These are phyloP conservation scores for Troides oblongomaculatus DNA, from an alignment of 2,888 invertebrate genomes.

Conservation along the genomic window DNA sequence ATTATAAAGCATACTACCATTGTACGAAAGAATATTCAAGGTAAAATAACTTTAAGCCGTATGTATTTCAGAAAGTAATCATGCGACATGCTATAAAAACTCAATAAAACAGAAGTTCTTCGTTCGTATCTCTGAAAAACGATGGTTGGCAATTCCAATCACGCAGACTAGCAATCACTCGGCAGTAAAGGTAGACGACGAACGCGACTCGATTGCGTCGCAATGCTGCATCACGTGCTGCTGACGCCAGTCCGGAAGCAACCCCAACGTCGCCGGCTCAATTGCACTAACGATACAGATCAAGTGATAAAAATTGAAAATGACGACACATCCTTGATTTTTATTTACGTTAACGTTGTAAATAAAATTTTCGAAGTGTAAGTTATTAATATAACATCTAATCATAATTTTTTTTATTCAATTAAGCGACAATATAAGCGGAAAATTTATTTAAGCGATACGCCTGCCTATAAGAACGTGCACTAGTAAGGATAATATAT, in stretches of 20 bases:
- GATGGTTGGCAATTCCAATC: slow-evolving; percentile 71
- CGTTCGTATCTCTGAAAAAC: slow-evolving; percentile 58
- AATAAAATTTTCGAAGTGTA: not conserved
- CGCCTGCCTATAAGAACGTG: too few relatives aligned
- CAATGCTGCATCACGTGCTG: slow-evolving; percentile 40
- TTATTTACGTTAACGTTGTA: not conserved
- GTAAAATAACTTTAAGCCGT: slow-evolving; percentile 2
- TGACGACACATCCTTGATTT: slow-evolving; percentile 3
- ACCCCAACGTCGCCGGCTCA: slow-evolving; percentile 42
- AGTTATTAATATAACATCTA: not conserved
- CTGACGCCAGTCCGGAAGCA: slow-evolving; percentile 39
- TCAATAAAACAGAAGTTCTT: slow-evolving; percentile 61
- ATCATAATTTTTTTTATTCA: too few relatives aligned
- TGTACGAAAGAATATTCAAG: not conserved
- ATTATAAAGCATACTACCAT: not conserved
- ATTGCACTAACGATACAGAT: slow-evolving; percentile 26
- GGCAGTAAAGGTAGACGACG: slow-evolving; percentile 68
- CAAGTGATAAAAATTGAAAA: slow-evolving; percentile 18
- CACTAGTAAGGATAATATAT: too few relatives aligned
- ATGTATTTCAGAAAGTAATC: slow-evolving; percentile 24
- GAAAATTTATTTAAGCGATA: too few relatives aligned
- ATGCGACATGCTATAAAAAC: slow-evolving; percentile 49
- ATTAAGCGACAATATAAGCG: too few relatives aligned
- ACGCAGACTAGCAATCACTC: slow-evolving; percentile 76
- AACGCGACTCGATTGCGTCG: slow-evolving; percentile 55